Conservation (phyloP, 2,113 vertebrate species). For the Larimichthys polyactis region DNA sequence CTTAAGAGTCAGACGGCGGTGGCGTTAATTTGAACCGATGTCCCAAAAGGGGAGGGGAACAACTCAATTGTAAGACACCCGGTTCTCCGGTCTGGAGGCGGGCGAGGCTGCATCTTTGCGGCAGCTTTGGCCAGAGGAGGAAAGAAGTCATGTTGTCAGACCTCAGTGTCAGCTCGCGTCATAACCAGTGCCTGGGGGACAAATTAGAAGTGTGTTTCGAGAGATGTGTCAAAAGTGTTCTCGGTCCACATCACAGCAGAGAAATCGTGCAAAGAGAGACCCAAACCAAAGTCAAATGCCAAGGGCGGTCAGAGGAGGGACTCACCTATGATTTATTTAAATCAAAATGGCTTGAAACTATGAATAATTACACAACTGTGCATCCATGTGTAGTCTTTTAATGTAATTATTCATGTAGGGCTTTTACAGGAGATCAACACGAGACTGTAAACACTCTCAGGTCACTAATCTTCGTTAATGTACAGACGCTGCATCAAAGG, state of each 20-base stretch:
- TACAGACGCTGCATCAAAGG: conserved; percentile 23
- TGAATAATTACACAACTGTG: conserved; percentile 49
- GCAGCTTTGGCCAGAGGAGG: conserved; percentile 79
- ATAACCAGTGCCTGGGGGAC: conserved; percentile 75
- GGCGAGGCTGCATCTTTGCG: conserved; percentile 60
- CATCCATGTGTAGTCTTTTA: conserved; percentile 20
- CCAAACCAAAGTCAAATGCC: conserved; percentile 78
- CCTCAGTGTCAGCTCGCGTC: conserved; percentile 83
- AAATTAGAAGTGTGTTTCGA: conserved; percentile 81
- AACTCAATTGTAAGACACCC: conserved; percentile 71
- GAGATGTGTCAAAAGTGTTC: conserved; percentile 85
- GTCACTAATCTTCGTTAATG: not conserved
- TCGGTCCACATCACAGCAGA: conserved; percentile 79
- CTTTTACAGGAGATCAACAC: conserved; percentile 22
- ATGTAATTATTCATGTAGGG: conserved; percentile 41
- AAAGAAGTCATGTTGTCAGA: conserved; percentile 82
- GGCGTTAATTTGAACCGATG: conserved; percentile 80
- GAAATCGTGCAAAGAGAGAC: conserved; percentile 63
- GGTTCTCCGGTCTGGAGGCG: conserved; percentile 67
- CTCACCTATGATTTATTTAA: conserved; percentile 76
- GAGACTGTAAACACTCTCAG: conserved; percentile 37
- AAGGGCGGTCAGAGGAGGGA: conserved; percentile 49
- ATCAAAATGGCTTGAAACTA: conserved; percentile 46
- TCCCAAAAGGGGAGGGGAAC: conserved; percentile 72
- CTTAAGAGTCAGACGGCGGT: conserved; percentile 64